A percentile compares a stretch with the other conserved stretches of the same genome.
Conservation (phyloP, 2,888 invertebrate species). For the Autographa gamma region DNA sequence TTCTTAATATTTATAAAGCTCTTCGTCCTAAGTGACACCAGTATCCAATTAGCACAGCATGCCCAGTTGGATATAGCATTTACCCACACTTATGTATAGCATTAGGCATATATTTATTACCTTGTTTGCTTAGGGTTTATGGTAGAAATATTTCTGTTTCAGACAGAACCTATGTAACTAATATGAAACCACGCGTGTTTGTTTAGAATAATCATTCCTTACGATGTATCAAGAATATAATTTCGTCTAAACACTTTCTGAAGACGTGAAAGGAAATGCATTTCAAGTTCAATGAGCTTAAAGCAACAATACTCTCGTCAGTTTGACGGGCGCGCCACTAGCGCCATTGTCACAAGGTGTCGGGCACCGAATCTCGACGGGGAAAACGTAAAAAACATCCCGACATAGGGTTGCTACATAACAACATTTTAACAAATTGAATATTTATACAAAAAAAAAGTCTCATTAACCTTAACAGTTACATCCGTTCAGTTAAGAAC, state of each 20-base stretch:
- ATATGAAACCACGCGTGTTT: neutral
- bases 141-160: neutral
- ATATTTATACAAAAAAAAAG: neutral
- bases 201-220: neutral
- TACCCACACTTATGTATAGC: neutral
- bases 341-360: constrained; percentile 79
- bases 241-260: neutral
- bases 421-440: neutral
- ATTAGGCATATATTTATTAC: constrained; percentile 2
- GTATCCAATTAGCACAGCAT: neutral
- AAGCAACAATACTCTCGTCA: constrained; percentile 57
- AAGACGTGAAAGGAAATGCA: constrained; percentile 16
- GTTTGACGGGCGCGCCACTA: constrained; percentile 52
- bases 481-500: neutral
- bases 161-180: too few species aligned
- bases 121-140: neutral
- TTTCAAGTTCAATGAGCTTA: constrained; percentile 48
- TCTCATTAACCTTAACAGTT: neutral
- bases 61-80: constrained; percentile 1
- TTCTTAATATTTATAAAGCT: constrained; percentile 3
- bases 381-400: constrained; percentile 68
- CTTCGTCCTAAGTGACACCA: constrained; percentile 4
- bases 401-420: constrained; percentile 45
- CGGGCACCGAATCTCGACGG: constrained; percentile 65
- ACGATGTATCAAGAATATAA: neutral